These are phyloP conservation scores for Okamejei kenojei DNA, from an alignment of 2,797 vertebrate genomes.

Conservation along the genomic window DNA sequence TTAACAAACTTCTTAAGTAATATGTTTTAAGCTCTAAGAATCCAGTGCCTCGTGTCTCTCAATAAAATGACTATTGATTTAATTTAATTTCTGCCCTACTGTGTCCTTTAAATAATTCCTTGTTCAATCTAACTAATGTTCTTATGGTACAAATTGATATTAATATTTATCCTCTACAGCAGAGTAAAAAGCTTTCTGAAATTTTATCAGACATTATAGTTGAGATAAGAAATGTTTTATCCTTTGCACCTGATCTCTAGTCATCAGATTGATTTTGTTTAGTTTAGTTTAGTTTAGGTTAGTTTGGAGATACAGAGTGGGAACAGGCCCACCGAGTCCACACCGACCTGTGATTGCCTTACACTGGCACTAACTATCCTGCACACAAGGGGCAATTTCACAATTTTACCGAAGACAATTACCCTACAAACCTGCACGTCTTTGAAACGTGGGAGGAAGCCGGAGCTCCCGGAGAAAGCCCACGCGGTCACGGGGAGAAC, in stretches of 20 bases:
- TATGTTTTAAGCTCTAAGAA: not conserved
- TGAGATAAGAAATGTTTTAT: not conserved
- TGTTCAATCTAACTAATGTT: not conserved
- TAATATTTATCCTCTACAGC: constrained; percentile 24
- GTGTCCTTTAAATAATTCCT: not conserved
- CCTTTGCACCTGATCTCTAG: not conserved
- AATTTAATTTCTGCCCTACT: not conserved
- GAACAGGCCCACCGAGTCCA: too few relatives aligned
- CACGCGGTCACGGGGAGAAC: too few relatives aligned
- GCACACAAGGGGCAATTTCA: too few relatives aligned
- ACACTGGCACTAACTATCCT: too few relatives aligned
- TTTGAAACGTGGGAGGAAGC: too few relatives aligned
- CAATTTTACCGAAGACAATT: too few relatives aligned
- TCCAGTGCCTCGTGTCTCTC: not conserved
- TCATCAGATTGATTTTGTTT: not conserved
- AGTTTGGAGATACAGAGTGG: too few relatives aligned
- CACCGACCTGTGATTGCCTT: too few relatives aligned
- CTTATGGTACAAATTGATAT: not conserved
- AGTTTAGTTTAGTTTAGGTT: too few relatives aligned
- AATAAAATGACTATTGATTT: not conserved
- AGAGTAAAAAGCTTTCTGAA: not conserved
- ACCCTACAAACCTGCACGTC: too few relatives aligned
- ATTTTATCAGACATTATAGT: not conserved
- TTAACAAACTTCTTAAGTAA: constrained; percentile 25
- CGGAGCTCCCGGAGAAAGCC: too few relatives aligned